A percentile compares a stretch with the other conserved stretches of the same genome.
Conservation (phyloP, 2,797 vertebrate species). For the Pyrrhura leucotis region DNA sequence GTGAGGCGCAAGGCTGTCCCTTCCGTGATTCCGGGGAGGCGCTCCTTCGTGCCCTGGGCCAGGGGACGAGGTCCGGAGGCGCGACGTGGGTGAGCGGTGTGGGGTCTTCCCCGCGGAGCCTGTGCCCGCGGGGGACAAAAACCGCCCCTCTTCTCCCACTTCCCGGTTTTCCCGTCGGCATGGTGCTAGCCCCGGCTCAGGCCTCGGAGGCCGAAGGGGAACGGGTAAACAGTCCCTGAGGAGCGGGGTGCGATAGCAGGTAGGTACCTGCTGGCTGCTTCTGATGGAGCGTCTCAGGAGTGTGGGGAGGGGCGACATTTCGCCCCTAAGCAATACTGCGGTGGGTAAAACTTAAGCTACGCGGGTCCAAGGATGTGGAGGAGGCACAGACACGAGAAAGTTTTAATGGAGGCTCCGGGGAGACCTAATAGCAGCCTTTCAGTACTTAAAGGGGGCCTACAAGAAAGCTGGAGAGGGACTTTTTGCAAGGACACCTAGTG, state of each 20-base stretch:
- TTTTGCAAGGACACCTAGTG: neutral
- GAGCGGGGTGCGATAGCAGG: accelerated
- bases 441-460: neutral
- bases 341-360: accelerated
- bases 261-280: too few species aligned
- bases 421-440: neutral
- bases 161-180: accelerated
- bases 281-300: neutral
- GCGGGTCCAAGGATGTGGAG: accelerated
- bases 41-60: neutral
- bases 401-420: neutral
- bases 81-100: neutral
- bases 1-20: accelerated
- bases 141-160: accelerated
- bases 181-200: neutral
- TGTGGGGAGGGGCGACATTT: accelerated
- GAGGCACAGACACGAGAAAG: neutral
- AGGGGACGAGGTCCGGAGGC: neutral
- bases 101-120: too few species aligned
- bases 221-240: accelerated
- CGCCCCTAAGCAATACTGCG: accelerated
- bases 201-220: neutral
- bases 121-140: accelerated
- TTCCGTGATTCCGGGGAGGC: neutral
- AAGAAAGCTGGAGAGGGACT: neutral